These are phyloP conservation scores for Holothuria scabra DNA, from an alignment of 53 echinoderm and acorn worm species.

Conservation along the genomic window DNA sequence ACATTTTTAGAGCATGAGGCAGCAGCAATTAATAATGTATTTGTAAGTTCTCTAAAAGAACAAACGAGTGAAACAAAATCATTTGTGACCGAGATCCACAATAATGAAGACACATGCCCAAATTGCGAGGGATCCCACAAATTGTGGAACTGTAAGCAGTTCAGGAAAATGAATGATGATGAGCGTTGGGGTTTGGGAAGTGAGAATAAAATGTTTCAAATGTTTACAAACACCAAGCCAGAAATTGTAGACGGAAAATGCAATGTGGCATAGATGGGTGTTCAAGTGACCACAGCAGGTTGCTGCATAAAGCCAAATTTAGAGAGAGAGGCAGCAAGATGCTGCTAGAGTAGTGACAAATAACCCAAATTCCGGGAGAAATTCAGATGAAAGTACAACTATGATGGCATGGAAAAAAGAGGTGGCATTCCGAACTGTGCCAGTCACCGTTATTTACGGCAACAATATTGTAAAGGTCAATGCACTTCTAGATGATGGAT, in stretches of 20 bases:
- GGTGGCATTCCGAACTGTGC: constrained; percentile 12
- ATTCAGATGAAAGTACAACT: neutral
- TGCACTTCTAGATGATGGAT: constrained; percentile 26
- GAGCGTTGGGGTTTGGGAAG: constrained; percentile 7
- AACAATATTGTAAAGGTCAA: constrained; percentile 9
- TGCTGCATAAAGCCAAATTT: neutral
- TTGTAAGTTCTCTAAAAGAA: neutral
- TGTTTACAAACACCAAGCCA: constrained; percentile 26
- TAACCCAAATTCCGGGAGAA: neutral
- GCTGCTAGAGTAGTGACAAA: neutral
- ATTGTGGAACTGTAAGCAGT: constrained; percentile 37
- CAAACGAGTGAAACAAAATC: constrained; percentile 1
- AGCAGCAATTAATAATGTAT: constrained; percentile 28
- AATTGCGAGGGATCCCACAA: constrained; percentile 20
- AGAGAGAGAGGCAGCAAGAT: neutral
- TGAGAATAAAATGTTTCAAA: constrained; percentile 25
- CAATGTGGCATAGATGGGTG: constrained; percentile 17
- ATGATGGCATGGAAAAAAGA: constrained; percentile 9
- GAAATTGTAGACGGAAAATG: constrained; percentile 11
- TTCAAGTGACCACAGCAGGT: constrained; percentile 10
- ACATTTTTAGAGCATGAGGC: constrained; percentile 25
- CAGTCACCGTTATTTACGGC: constrained; percentile 3
- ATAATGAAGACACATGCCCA: neutral
- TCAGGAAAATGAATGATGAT: constrained; percentile 1
- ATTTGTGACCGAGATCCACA: neutral